Base-by-base conservation (phyloP, 1,140 invertebrate species). In the Orius insidiosus region DNA sequence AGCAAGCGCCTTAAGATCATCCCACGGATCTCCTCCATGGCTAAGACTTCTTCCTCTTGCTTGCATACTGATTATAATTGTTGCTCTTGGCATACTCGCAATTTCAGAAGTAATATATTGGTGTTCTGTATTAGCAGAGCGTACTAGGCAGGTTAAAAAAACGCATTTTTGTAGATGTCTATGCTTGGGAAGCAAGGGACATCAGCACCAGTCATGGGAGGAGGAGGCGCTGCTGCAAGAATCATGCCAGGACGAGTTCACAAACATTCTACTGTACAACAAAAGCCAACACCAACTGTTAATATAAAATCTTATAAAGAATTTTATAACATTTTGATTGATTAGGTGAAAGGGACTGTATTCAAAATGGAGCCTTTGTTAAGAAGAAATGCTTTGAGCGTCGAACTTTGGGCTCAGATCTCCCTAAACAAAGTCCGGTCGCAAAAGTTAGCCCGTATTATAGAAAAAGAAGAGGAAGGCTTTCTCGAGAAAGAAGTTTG, bases 361-460 rank as follows among this genome's bases (percentile, higher is more conserved):
- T 58, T 58, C 53, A 55, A 55, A 39, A 52, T 62, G 38, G 59
- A 62, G 37, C 57, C 59, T 5, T 53, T 62, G 8, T 49, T 62
- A 9, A 48, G 56, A 18, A 52, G 54, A 16, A 54, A 59, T 36
- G 58, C 59, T 11, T 57, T 57, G 2, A 56, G 56, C 1, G 54
- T 60, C 2, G 60, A 60, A 39, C 50, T 55, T 10, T 54, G 56
- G 13, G 53, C 54, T n/a, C 55, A 55, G 32, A 46, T 56, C 19
- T 42, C 55, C 0, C 39, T 59, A 9, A 60, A 56, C 46, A 43
- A 13, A 37, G 16, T 30, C 15, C 14, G 24, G 42, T 9, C 14
- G 13, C 47, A 31, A 40, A 19, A 13, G 11, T 32, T 10, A 24
- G 24, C 24, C 24, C 16, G 41, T n/a, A 43, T 43, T 11, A 24